These are phyloP conservation scores for Lepidurus packardi DNA, from an alignment of 1,140 invertebrate genomes.

Conservation along the genomic window DNA sequence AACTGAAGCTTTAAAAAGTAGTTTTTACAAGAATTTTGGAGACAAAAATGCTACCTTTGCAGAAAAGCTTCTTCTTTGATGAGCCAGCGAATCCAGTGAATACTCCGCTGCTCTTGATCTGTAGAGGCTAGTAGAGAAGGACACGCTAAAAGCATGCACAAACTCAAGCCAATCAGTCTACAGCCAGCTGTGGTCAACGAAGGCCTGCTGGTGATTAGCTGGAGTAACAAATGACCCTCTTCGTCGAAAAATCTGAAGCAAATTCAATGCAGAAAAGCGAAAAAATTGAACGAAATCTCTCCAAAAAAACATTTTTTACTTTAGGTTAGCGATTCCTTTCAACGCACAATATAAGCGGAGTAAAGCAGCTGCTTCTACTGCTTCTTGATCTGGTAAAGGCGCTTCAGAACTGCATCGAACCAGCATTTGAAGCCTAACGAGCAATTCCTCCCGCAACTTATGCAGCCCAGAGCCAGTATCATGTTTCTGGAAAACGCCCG, in stretches of 20 bases:
- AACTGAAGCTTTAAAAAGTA: too few species aligned
- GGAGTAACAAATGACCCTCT: conserved; percentile 74
- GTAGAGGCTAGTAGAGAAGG: conserved; percentile 71
- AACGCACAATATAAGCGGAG: conserved; percentile 84
- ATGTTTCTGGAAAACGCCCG: conserved; percentile 52
- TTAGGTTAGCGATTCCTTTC: conserved; percentile 83
- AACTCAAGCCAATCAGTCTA: conserved; percentile 82
- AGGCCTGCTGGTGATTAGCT: conserved; percentile 80
- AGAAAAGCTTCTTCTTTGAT: conserved; percentile 83
- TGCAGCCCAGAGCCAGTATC: conserved; percentile 67
- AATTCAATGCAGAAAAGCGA: background rate
- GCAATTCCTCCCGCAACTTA: conserved; percentile 68
- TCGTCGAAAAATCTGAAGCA: conserved; percentile 72
- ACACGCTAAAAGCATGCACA: conserved; percentile 92
- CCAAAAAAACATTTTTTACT: conserved; percentile 50
- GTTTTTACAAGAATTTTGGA: conserved; percentile 2
- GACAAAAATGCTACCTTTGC: conserved; percentile 51
- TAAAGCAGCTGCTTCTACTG: conserved; percentile 72
- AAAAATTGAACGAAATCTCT: background rate
- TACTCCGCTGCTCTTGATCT: conserved; percentile 79
- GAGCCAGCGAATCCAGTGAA: conserved; percentile 92
- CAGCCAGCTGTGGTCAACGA: conserved; percentile 84
- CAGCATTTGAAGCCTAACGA: conserved; percentile 55
- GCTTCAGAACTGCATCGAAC: conserved; percentile 49
- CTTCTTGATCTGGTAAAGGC: conserved; percentile 57